phyloP scores from a whole-genome alignment of 2,888 invertebrate species.

The Scaptomyza polygonia region DNA sequence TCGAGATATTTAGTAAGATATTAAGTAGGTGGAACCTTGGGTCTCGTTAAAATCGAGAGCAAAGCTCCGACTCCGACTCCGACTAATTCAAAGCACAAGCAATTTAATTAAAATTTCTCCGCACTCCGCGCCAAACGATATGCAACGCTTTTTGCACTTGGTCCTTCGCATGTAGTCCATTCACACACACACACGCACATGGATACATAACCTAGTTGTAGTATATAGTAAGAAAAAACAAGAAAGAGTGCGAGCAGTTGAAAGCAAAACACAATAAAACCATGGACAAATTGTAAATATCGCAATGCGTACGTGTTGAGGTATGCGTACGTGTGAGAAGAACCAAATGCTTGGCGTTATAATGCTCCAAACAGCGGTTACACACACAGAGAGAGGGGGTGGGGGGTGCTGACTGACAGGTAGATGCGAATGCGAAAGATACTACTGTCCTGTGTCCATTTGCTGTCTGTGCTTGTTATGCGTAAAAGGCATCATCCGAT shows the following conservation, averaged over 20 bases:
- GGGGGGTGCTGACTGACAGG: constrained; percentile 13
- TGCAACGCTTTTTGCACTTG: constrained; percentile 27
- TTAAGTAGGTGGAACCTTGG: not conserved
- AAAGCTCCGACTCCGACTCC: not conserved
- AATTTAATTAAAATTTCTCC: constrained; percentile 18
- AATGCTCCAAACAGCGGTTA: constrained; percentile 6
- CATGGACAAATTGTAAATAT: constrained; percentile 45
- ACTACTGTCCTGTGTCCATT: constrained; percentile 9
- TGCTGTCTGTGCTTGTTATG: constrained; percentile 7
- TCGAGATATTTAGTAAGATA: no score
- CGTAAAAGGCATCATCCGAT: constrained; percentile 2
- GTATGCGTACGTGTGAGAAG: constrained; percentile 18
- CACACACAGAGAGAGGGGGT: no score
- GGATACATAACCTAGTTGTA: not conserved
- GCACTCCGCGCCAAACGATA: not conserved
- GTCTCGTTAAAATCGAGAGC: constrained; percentile 6
- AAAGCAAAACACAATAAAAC: constrained; percentile 43
- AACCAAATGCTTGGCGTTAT: constrained; percentile 7
- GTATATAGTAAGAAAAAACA: no score
- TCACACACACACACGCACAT: not conserved
- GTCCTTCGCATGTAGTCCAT: constrained; percentile 9
- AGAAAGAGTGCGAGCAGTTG: constrained; percentile 1
- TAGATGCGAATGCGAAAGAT: constrained; percentile 6
- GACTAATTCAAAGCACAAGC: constrained; percentile 26
- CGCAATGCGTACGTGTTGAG: constrained; percentile 38